Evolutionary conservation across 2,888 invertebrate genomes (phyloP).

Genomic region (Epistrophe grossulariae): DNA sequence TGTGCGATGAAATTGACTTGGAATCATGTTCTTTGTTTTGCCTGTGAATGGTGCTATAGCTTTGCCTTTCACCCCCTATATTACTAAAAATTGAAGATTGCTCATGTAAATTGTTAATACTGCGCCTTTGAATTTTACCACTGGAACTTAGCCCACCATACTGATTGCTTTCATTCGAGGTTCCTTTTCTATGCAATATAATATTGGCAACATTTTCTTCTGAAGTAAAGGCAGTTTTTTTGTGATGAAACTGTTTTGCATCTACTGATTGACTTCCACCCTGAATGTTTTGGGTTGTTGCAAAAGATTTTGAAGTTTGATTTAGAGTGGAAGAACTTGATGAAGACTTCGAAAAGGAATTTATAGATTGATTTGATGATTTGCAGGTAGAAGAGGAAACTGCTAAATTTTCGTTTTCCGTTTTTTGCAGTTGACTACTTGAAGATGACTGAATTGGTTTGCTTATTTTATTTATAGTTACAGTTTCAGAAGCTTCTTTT

Average conservation of each 20-base stretch:
- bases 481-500: conserved; percentile 53
- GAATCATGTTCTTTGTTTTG: conserved; percentile 86
- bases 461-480: conserved; percentile 43
- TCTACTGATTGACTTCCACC: conserved; percentile 72
- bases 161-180: conserved; percentile 78
- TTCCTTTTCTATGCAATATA: conserved; percentile 89
- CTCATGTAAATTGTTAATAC: conserved; percentile 91
- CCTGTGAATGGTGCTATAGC: conserved; percentile 91
- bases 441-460: conserved; percentile 27
- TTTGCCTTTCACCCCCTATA: conserved; percentile 89
- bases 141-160: conserved; percentile 81
- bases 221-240: conserved; percentile 90
- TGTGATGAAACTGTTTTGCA: conserved; percentile 86
- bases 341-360: conserved; percentile 49
- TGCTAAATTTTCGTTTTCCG: conserved; percentile 14
- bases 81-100: conserved; percentile 88
- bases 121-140: conserved; percentile 92
- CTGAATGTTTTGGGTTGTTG: conserved; percentile 65
- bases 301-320: conserved; percentile 65
- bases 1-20: conserved; percentile 72
- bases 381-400: conserved; percentile 20
- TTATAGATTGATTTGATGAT: conserved; percentile 19
- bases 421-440: conserved; percentile 21
- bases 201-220: conserved; percentile 90
- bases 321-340: conserved; percentile 42